Conservation (phyloP, 2,113 vertebrate genomes). For the Neomonachus schauinslandi region DNA sequence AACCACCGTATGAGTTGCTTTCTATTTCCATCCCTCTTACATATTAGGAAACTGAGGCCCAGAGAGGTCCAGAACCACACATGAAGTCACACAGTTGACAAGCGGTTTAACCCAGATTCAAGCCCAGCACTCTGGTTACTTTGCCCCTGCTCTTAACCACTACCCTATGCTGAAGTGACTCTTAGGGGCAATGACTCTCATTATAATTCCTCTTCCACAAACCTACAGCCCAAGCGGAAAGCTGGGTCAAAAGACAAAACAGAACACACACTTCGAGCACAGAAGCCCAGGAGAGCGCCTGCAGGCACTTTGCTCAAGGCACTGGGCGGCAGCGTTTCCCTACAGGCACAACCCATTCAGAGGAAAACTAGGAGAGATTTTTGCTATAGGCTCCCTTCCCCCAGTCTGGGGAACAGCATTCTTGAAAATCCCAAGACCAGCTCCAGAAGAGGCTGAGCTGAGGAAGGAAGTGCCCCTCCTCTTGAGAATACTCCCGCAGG, state of each 20-base stretch:
- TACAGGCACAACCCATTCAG: not conserved
- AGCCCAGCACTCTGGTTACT: not conserved
- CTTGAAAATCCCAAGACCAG: not conserved
- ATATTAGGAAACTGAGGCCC: not conserved
- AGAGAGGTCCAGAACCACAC: not conserved
- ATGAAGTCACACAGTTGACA: not conserved
- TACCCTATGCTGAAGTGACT: not conserved
- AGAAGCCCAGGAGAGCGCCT: not conserved
- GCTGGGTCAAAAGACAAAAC: not conserved
- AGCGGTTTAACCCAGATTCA: not conserved
- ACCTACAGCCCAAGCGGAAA: not conserved
- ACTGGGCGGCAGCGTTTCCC: not conserved
- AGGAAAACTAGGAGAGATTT: not conserved
- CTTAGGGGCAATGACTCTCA: not conserved
- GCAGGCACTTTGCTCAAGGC: not conserved
- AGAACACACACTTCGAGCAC: no score
- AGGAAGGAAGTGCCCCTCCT: not conserved
- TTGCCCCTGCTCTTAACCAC: accelerated
- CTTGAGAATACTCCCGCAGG: not conserved
- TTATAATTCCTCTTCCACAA: not conserved
- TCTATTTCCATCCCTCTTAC: not conserved
- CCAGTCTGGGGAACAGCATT: not conserved
- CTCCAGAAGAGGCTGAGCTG: not conserved
- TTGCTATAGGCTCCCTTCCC: not conserved
- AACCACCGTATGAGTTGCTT: not conserved